A percentile compares a stretch with the other conserved stretches of the same genome.
phyloP scores from a whole-genome alignment of 2,797 vertebrate genomes.

The Pangasius krempfi region DNA sequence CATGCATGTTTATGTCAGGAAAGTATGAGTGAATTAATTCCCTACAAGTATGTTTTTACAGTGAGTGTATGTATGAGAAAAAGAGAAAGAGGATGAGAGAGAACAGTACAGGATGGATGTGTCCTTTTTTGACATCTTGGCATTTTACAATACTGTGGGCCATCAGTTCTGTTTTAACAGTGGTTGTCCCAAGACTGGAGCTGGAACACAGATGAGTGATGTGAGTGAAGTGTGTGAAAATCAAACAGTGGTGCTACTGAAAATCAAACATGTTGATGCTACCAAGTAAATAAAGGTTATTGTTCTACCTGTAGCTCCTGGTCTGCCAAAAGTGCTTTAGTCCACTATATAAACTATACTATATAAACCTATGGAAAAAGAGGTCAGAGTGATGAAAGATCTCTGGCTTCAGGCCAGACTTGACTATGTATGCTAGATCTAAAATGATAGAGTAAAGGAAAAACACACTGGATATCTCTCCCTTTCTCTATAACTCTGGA shows the following conservation, averaged over 20 bases:
- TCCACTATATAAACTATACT: constrained; percentile 3
- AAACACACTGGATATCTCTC: not conserved
- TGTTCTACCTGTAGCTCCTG: not conserved
- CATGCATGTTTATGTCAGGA: not conserved
- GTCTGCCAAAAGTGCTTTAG: constrained; percentile 8
- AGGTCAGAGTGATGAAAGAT: not conserved
- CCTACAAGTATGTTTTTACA: not conserved
- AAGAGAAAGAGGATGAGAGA: not conserved
- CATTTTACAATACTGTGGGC: constrained; percentile 49
- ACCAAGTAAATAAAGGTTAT: not conserved
- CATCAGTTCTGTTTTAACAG: constrained; percentile 35
- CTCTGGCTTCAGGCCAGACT: not conserved
- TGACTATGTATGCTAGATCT: not conserved
- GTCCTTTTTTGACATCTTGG: constrained; percentile 45
- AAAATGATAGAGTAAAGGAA: not conserved
- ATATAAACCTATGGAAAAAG: not conserved
- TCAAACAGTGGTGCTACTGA: constrained; percentile 21
- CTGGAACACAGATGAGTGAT: constrained; percentile 8
- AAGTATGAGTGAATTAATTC: not conserved
- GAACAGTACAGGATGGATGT: constrained; percentile 10
- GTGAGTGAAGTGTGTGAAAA: constrained; percentile 40
- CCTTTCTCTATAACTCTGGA: not conserved
- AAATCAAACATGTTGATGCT: not conserved
- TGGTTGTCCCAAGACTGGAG: not conserved
- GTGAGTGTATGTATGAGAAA: not conserved